phyloP scores from a whole-genome alignment of 2,888 invertebrate species.

The Helicoverpa assulta region DNA sequence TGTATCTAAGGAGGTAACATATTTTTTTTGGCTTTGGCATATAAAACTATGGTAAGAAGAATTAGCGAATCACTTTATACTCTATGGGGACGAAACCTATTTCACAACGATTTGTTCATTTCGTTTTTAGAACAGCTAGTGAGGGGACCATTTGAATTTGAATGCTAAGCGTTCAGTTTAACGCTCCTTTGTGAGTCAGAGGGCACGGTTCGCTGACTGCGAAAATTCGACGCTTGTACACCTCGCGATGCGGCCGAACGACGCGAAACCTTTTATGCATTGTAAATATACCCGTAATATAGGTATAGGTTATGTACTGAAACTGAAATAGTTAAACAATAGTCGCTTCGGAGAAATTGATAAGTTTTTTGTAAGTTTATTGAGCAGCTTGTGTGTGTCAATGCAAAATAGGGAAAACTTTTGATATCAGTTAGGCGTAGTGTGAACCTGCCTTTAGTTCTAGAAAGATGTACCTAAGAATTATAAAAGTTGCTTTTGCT shows the following conservation, averaged over 20 bases:
- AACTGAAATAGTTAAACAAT: slow-evolving; percentile 42
- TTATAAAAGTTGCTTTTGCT: too few species aligned
- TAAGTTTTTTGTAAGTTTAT: slow-evolving; percentile 22
- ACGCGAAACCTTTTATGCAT: slow-evolving; percentile 60
- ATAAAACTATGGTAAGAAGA: not conserved
- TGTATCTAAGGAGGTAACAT: too few species aligned
- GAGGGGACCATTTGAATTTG: slow-evolving; percentile 75
- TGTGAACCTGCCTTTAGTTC: too few species aligned
- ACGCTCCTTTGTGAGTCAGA: slow-evolving; percentile 83
- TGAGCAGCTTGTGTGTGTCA: slow-evolving; percentile 21
- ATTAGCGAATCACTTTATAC: not conserved
- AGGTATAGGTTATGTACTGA: slow-evolving; percentile 33
- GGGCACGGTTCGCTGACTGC: slow-evolving; percentile 83
- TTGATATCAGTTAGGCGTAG: not conserved
- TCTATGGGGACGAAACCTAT: not conserved
- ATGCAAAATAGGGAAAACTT: slow-evolving; percentile 33
- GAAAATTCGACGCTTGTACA: slow-evolving; percentile 82
- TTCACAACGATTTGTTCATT: slow-evolving; percentile 60
- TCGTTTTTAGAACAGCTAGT: slow-evolving; percentile 66
- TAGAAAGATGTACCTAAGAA: too few species aligned
- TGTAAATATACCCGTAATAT: slow-evolving; percentile 36
- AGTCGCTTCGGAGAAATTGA: slow-evolving; percentile 25
- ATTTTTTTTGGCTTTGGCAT: not conserved
- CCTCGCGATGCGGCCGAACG: slow-evolving; percentile 66
- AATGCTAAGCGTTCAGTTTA: slow-evolving; percentile 79